phyloP scores from a whole-genome alignment of 2,113 vertebrate species.

The Trichomycterus rosablanca region DNA sequence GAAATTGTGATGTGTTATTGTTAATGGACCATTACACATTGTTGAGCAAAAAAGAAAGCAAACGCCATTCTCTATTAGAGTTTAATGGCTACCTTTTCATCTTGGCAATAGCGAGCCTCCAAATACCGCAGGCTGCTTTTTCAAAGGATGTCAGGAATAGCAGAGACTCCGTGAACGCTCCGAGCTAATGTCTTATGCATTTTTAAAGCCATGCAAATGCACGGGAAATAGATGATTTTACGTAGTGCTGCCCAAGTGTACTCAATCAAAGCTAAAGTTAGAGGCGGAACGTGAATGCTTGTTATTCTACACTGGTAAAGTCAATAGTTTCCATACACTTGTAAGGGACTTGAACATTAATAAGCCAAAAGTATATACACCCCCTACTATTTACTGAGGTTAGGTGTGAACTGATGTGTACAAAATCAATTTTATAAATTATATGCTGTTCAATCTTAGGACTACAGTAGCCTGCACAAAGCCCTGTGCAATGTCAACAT shows the following conservation, averaged over 20 bases:
- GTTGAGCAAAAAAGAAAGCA: constrained; percentile 45
- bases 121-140: constrained; percentile 53
- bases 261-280: constrained; percentile 24
- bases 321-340: constrained; percentile 7
- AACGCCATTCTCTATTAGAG: constrained; percentile 52
- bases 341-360: neutral
- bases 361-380: too few species aligned
- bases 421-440: too few species aligned
- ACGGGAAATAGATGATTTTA: constrained; percentile 47
- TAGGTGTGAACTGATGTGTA: too few species aligned
- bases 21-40: constrained; percentile 56
- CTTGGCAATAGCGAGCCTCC: constrained; percentile 51
- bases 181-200: constrained; percentile 32
- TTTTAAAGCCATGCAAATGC: constrained; percentile 50
- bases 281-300: constrained; percentile 8
- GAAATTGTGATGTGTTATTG: constrained; percentile 58
- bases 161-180: constrained; percentile 6
- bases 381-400: too few species aligned
- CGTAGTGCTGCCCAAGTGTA: neutral
- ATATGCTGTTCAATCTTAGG: too few species aligned
- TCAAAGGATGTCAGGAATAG: constrained; percentile 57
- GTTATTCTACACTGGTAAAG: constrained; percentile 2
- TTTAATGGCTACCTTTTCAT: constrained; percentile 62
- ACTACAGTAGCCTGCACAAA: too few species aligned
- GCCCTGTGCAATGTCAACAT: too few species aligned